Base-by-base conservation (phyloP, 2,797 vertebrate species). In the Aselliscus stoliczkanus region DNA sequence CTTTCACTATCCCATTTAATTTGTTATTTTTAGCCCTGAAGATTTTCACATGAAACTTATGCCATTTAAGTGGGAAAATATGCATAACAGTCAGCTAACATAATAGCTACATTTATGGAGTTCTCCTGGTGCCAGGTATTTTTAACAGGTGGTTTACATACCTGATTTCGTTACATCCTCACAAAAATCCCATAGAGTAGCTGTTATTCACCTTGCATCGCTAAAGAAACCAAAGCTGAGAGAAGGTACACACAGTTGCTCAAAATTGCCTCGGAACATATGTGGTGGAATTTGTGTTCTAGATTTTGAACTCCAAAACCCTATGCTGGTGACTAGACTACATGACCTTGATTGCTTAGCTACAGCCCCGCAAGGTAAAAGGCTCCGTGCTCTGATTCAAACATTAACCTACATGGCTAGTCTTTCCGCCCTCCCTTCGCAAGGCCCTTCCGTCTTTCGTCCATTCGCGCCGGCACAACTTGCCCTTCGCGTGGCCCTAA, bases 101-200 rank as follows among this genome's bases (percentile, higher is more conserved):
- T 21, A 90, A 86, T 8, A 93, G 20, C 60, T 86, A 88, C 29
- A 84, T 58, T 85, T 72, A 76, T 14, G 7, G 84, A 93, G 75
- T 20, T 31, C 29, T 75, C 47, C 65, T 34, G 7, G 8, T 34
- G 21, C 34, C 27, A 73, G n/a, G 42, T 11, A 88, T 83, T 94
- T 94, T 94, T 80, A 94, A 88, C 39, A 72, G 60, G 27, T 80
- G 31, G 17, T 94, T 96, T 62, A 70, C 2, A 29, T 34, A 58
- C n/a, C 44, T 90, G 64, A 69, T 47, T 95, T 96, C 76, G 73
- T 52, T 88, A 39, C 94, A 73, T 76, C 18, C 29, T 89, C 86
- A 96, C n/a, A 80, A 93, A 97, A 75, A 58, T 18, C 29, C 21
- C 73, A 65, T 39, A 50, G 15, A 90, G 47, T 29, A 42, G 13